Base-by-base conservation (phyloP, 1,140 invertebrate genomes). In the Homarus americanus region DNA sequence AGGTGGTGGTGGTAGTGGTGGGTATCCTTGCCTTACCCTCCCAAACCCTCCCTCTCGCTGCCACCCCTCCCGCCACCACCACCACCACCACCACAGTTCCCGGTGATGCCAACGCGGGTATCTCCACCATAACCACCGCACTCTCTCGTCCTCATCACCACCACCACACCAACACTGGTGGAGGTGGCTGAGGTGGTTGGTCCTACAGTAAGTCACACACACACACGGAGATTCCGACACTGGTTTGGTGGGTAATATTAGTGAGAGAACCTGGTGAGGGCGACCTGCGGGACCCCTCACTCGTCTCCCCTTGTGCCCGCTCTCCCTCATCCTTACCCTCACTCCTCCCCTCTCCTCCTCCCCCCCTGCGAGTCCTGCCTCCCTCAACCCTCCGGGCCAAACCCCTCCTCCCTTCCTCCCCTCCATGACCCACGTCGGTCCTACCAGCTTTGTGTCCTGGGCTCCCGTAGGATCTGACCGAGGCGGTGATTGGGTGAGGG, bases 381-480 rank as follows among this genome's bases (percentile, higher is more conserved):
- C 86, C 86, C 76, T 76, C 69, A 38, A 28, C 49, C 87, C 28
- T 38, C 41, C 69, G 36, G 66, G 41, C 72, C 28, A 49, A 40
- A 41, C 69, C 69, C 44, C 80, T 53, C 80, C 80, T 38, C 28
- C n/a, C 38, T n/a, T 80, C 40, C 79, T 24, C 28, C 63, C 86
- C 53, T 28, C 58, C 76, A 40, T 80, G 58, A 44, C 86, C 86
- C 86, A 63, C 75, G 73, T 79, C 58, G 58, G 32, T 72, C 87
- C 87, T 90, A 90, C 38, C 73, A 44, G 87, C 80, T 20, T 83
- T 90, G 87, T 90, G 69, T 90, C 80, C 87, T 44, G 49, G 63
- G 17, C 69, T 83, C 41, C 87, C 73, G 84, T 83, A 84, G 87
- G 87, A 90, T 83, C 87, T 90, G 79, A 69, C 80, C 87, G 38